Base-by-base conservation (phyloP, 2,113 vertebrate genomes). In the Thryonomys swinderianus region DNA sequence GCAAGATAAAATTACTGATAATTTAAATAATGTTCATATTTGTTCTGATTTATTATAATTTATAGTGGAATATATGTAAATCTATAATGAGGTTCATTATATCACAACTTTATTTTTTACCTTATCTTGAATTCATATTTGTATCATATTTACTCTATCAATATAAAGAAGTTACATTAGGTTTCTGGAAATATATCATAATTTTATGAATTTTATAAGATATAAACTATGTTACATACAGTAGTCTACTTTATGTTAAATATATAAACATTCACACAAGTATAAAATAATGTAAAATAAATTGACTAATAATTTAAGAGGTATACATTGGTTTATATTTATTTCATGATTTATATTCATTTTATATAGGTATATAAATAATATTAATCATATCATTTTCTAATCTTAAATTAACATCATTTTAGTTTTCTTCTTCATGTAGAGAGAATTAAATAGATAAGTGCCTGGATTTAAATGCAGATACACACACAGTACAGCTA, bases 211-310 rank as follows among this genome's bases (percentile, higher is more conserved):
- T 93, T 92, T n/a, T 30, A 73, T 73, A 78, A 40, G 40, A 71
- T 71, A 23, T 34, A 18, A 61, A 32, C 3, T 34, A 51, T 64
- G 37, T 74, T 45, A 48, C 37, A 34, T 30, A 51, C 34, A 8
- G 51, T 37, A 55, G 32, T 84, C 30, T 67, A 45, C 23, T 59
- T 91, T 27, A 57, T 21, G 40, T 66, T 74, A 59, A 69, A 7
- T 55, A 16, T 78, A 34, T 5, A 79, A 78, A 30, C 21, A 21
- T 93, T 81, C 71, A 61, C 23, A 57, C 3, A 71, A 59, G 4
- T 79, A 40, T 81, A 69, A 92, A 88, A 34, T 82, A 67, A 55
- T 82, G 85, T 78, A 51, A 84, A 64, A 83, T 87, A 53, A 42
- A 59, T 59, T 32, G 85, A 40, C 81, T 23, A 53, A 7, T 78